phyloP scores from a whole-genome alignment of 2,113 vertebrate genomes.

The Varanus komodoensis region DNA sequence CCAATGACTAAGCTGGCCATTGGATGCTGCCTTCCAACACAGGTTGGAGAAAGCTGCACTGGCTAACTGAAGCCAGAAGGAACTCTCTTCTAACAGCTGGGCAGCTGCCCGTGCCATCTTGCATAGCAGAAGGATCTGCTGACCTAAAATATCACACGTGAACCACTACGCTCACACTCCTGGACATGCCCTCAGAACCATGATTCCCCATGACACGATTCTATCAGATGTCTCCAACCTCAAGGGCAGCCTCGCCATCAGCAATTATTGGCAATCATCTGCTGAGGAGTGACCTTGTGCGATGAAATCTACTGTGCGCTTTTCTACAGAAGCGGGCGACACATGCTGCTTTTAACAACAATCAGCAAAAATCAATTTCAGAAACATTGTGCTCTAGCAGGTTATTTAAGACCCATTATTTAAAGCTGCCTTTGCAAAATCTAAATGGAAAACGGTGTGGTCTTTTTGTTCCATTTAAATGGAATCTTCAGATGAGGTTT shows the following conservation, averaged over 20 bases:
- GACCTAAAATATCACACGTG: not conserved
- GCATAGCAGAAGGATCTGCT: not conserved
- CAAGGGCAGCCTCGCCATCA: not conserved
- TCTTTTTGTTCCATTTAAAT: not conserved
- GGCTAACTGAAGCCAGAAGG: not conserved
- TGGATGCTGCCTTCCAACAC: too few relatives aligned
- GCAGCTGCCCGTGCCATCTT: not conserved
- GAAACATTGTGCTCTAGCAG: conserved; percentile 4
- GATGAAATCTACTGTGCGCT: not conserved
- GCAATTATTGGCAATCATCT: conserved; percentile 13
- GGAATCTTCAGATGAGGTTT: conserved; percentile 12
- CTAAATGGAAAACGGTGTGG: not conserved
- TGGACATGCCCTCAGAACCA: not conserved
- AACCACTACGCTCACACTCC: not conserved
- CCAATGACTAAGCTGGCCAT: too few relatives aligned
- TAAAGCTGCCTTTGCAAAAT: conserved; percentile 21
- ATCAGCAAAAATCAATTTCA: conserved; percentile 38
- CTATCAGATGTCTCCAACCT: not conserved
- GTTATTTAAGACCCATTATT: conserved; percentile 36
- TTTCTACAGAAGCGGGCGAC: conserved; percentile 15
- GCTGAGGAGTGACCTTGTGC: conserved; percentile 11
- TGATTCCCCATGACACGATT: not conserved
- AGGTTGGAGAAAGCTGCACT: too few relatives aligned
- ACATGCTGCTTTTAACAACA: conserved; percentile 27
- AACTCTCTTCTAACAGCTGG: not conserved